phyloP scores from a whole-genome alignment of 2,113 vertebrate genomes.

The Nestor notabilis region DNA sequence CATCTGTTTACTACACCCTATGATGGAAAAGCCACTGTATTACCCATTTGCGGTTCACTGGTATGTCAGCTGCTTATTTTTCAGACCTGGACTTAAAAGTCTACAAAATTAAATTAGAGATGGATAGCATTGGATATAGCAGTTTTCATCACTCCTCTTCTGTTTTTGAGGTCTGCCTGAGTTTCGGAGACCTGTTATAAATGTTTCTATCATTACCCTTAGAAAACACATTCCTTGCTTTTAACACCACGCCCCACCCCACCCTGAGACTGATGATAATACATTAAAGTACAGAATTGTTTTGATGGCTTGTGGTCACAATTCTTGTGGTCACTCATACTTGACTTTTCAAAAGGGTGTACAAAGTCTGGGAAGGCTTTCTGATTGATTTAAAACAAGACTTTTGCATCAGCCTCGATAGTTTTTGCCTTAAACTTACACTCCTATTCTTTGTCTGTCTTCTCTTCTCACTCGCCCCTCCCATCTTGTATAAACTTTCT shows the following conservation, averaged over 20 bases:
- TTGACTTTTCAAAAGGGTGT: not conserved
- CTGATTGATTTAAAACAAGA: not conserved
- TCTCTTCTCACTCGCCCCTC: fast-evolving
- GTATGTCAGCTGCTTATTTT: not conserved
- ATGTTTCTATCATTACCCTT: not conserved
- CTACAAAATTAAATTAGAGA: not conserved
- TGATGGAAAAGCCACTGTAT: not conserved
- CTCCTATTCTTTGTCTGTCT: not conserved
- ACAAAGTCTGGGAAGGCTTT: not conserved
- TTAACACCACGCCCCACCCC: not conserved
- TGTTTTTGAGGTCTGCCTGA: not conserved
- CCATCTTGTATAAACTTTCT: not conserved
- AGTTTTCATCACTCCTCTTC: not conserved
- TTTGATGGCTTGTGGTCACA: not conserved
- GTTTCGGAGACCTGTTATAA: not conserved
- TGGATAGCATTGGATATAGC: not conserved
- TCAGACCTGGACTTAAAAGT: not conserved
- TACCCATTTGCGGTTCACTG: not conserved
- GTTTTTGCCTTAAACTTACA: not conserved
- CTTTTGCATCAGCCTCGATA: not conserved
- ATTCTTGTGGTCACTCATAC: not conserved
- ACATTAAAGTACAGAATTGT: not conserved
- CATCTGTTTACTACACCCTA: not conserved
- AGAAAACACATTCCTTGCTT: not conserved
- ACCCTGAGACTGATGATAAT: not conserved